Evolutionary conservation across 2,113 vertebrate species (phyloP).

Genomic region (Nyctibius bracteatus): DNA sequence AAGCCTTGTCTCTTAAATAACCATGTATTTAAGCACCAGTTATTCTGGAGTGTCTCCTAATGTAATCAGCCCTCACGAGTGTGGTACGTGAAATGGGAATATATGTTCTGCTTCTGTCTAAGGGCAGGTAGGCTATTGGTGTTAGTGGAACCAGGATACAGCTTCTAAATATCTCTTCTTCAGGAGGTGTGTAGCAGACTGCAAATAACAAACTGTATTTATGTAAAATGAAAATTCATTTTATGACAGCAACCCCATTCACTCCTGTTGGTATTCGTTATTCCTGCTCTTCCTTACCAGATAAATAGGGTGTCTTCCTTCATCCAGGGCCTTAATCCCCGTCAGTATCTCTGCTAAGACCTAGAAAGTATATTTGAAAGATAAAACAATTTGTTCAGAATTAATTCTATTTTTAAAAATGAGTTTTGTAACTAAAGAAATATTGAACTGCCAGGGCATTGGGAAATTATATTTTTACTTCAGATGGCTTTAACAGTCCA

Average conservation of each 20-base stretch:
- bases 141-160: background rate
- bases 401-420: background rate
- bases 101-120: background rate
- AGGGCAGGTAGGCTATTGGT: background rate
- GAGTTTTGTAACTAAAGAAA: background rate
- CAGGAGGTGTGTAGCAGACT: background rate
- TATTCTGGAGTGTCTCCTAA: background rate
- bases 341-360: conserved; percentile 77
- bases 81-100: background rate
- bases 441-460: background rate
- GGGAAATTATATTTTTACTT: background rate
- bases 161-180: background rate
- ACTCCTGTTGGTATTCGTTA: background rate
- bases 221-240: background rate
- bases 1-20: background rate
- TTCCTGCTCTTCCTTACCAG: conserved; percentile 67
- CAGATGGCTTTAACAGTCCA: background rate
- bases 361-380: conserved; percentile 34
- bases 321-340: conserved; percentile 71
- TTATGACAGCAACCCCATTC: background rate
- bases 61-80: background rate
- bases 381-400: background rate
- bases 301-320: conserved; percentile 60
- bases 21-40: background rate
- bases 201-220: background rate